phyloP scores from a whole-genome alignment of 2,888 invertebrate genomes.

The Cosmopolites sordidus region DNA sequence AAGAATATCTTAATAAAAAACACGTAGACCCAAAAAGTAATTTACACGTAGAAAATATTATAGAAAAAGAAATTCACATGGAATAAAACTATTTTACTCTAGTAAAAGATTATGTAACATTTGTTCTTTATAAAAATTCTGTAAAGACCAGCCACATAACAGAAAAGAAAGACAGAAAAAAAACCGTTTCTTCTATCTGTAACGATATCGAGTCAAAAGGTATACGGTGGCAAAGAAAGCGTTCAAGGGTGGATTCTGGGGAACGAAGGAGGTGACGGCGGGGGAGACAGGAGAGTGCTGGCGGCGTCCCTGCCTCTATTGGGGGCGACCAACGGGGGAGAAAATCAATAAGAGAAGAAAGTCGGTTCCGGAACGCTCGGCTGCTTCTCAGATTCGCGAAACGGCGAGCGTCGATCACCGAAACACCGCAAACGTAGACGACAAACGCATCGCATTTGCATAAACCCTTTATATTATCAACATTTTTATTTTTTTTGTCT shows the following conservation, averaged over 20 bases:
- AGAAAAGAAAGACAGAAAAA: background rate
- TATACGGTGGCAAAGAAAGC: conserved; percentile 24
- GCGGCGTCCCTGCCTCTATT: background rate
- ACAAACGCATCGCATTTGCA: conserved; percentile 17
- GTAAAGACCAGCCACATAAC: no score
- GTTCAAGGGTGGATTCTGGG: conserved; percentile 25
- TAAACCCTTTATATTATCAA: conserved; percentile 10
- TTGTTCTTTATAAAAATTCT: no score
- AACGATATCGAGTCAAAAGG: conserved; percentile 18
- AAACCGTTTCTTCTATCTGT: conserved; percentile 1
- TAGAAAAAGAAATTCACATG: no score
- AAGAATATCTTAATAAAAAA: no score
- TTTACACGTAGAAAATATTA: no score
- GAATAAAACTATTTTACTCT: background rate
- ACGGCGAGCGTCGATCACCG: conserved; percentile 46
- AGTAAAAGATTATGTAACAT: no score
- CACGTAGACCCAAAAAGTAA: no score
- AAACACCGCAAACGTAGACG: conserved; percentile 31
- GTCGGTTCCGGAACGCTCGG: conserved; percentile 52
- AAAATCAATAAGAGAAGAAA: conserved; percentile 52
- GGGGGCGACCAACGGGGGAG: conserved; percentile 35
- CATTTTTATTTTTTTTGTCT: no score
- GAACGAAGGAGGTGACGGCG: background rate
- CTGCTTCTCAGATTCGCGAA: conserved; percentile 51
- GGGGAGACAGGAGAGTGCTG: conserved; percentile 5